Base-by-base conservation (phyloP, 2,113 vertebrate genomes). In the Tenebrosternarchus preto region DNA sequence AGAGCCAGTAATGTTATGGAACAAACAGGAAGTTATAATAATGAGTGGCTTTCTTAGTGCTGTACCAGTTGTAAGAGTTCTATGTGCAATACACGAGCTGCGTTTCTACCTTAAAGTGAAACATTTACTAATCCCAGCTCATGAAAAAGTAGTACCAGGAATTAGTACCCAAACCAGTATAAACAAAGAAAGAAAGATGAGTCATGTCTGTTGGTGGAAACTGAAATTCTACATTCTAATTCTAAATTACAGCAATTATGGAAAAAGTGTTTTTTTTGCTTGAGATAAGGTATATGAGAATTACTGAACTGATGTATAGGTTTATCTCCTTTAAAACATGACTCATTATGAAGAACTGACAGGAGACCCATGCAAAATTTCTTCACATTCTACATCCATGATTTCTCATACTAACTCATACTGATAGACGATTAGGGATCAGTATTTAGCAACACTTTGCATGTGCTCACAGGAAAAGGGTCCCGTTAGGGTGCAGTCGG, bases 391-490 rank as follows among this genome's bases (percentile, higher is more conserved):
- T 76, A 24, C 3, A 11, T 66, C 22, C 29, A 20, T 20, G 15
- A 57, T 33, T 57, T n/a, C 27, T 31, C 1, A 36, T 19, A 22
- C 19, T 22, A 43, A 60, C 56, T 6, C 39, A 29, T 22, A 33
- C 63, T 67, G 25, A 20, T 19, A 19, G 5, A 36, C 19, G 29
- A 31, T 50, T 22, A 72, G 11, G 25, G 57, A 63, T 56, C 29
- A 36, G 29, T 27, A 64, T 39, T 67, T 29, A 33, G 27, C 56
- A 70, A 80, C 59, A 64, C 59, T 69, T 80, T 43, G 33, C 39
- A 56, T 5, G 57, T 69, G 25, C 74, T 77, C 20, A 67, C 63
- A 78, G 63, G 70, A 76, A 81, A 73, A 55, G 61, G 36, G 19
- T 56, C 24, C 12, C 3, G 27, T 43, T 56, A 25, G 22, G 33